Evolutionary conservation across 1,140 invertebrate genomes (phyloP).

Genomic region (Drosophila rhopaloa): DNA sequence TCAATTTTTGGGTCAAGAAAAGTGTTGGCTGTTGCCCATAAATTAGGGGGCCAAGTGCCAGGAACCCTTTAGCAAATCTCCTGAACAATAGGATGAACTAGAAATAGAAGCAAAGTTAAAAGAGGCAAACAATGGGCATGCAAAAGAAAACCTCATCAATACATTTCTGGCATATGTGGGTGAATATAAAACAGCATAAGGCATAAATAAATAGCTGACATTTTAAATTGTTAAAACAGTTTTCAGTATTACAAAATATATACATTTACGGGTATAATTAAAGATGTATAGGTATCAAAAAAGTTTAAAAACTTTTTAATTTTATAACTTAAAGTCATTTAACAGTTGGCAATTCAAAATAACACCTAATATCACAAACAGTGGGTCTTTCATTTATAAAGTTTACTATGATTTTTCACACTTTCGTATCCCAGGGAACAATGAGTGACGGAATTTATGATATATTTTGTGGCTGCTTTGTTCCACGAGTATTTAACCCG

Average conservation of each 20-base stretch:
- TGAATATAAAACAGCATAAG: neutral
- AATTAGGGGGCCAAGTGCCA: conserved; percentile 35
- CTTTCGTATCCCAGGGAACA: conserved; percentile 6
- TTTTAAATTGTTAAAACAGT: neutral
- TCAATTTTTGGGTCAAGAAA: conserved; percentile 21
- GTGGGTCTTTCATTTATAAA: too few relatives aligned
- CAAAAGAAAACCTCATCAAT: conserved; percentile 23
- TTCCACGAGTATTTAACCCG: neutral
- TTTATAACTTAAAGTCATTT: too few relatives aligned
- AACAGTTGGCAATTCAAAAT: too few relatives aligned
- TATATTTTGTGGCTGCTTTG: conserved; percentile 20
- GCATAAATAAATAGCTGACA: neutral
- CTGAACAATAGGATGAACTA: conserved; percentile 39
- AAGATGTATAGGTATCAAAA: too few relatives aligned
- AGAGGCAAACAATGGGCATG: conserved; percentile 28
- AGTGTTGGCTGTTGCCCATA: conserved; percentile 20
- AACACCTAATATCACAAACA: too few relatives aligned
- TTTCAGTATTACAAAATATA: too few relatives aligned
- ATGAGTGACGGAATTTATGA: conserved; percentile 8
- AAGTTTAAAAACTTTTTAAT: too few relatives aligned
- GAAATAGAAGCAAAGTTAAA: conserved; percentile 11
- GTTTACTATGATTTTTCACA: conserved; percentile 13
- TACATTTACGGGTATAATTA: too few relatives aligned
- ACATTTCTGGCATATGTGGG: conserved; percentile 6
- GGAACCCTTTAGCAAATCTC: conserved; percentile 28